phyloP scores from a whole-genome alignment of 2,888 invertebrate species.

The Agrochola circellaris region DNA sequence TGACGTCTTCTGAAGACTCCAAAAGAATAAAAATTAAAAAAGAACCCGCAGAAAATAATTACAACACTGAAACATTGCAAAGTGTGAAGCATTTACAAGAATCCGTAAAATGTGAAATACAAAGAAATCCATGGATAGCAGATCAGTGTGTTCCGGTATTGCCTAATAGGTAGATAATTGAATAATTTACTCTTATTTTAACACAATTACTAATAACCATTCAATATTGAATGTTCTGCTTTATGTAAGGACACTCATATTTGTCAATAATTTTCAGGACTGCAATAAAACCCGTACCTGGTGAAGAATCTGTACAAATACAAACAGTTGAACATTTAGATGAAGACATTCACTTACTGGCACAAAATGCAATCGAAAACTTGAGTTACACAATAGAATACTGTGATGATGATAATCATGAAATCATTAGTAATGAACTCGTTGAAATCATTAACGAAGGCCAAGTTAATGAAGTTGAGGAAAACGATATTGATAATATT shows the following conservation, averaged over 20 bases:
- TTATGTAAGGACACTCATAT: background rate
- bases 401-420: constrained; percentile 41
- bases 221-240: background rate
- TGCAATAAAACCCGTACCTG: background rate
- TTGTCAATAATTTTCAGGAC: constrained; percentile 37
- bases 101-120: constrained; percentile 63
- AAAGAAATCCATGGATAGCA: constrained; percentile 65
- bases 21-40: constrained; percentile 41
- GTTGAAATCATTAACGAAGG: constrained; percentile 37
- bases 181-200: background rate
- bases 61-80: constrained; percentile 61
- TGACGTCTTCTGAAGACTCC: constrained; percentile 12
- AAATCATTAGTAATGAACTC: constrained; percentile 42
- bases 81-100: constrained; percentile 68
- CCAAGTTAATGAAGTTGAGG: constrained; percentile 23
- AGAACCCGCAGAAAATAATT: constrained; percentile 30
- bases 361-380: constrained; percentile 46
- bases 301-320: constrained; percentile 21
- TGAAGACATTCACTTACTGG: constrained; percentile 30
- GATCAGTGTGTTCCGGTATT: constrained; percentile 62
- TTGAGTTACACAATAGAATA: constrained; percentile 56
- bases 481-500: constrained; percentile 54
- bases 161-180: constrained; percentile 55
- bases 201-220: background rate
- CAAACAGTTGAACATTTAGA: constrained; percentile 36